phyloP scores from a whole-genome alignment of 2,888 invertebrate species.

The Bimastos eiseni region DNA sequence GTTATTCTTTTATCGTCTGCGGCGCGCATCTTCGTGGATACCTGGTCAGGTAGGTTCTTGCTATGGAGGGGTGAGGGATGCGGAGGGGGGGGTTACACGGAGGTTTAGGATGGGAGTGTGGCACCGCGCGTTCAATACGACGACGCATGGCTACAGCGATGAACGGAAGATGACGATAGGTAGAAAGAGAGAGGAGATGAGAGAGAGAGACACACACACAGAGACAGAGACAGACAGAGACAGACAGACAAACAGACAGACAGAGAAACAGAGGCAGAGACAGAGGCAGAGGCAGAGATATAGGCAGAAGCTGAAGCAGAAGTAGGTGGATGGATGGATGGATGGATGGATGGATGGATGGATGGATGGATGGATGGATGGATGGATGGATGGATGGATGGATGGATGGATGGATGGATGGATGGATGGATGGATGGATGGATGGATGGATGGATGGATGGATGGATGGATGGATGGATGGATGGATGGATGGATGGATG shows the following conservation, averaged over 20 bases:
- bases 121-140: neutral
- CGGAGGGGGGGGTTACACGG: no score
- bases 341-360: no score
- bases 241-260: neutral
- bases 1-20: neutral
- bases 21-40: neutral
- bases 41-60: neutral
- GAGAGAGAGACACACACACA: neutral
- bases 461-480: no score
- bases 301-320: neutral
- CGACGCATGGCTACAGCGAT: neutral
- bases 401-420: no score
- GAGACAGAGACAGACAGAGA: neutral
- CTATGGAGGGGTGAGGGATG: neutral
- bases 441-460: neutral
- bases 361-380: neutral
- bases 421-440: neutral
- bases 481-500: neutral
- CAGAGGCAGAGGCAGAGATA: neutral
- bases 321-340: neutral
- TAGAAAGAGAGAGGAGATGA: neutral
- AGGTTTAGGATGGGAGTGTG: neutral
- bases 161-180: neutral
- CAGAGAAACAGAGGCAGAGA: neutral
- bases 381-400: neutral